These are phyloP conservation scores for Halcyon malimbica DNA, from an alignment of 2,113 vertebrate genomes.

Conservation along the genomic window DNA sequence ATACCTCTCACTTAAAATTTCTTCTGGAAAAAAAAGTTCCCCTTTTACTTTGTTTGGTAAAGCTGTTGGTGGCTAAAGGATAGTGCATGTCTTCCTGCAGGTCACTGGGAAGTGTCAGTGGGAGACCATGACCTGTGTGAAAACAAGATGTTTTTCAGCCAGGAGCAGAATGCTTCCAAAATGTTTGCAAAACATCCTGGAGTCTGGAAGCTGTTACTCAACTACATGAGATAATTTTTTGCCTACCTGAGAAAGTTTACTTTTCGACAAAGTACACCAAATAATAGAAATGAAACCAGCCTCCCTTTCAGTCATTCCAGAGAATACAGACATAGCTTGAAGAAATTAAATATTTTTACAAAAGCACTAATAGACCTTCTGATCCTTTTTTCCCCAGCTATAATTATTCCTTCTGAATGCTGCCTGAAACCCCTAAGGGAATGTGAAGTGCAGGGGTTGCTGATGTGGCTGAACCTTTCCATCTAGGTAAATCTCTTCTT, in stretches of 20 bases:
- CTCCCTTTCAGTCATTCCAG: slow-evolving; percentile 6
- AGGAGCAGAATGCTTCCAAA: neutral
- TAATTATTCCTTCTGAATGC: slow-evolving; percentile 22
- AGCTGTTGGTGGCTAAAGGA: neutral
- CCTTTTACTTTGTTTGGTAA: neutral
- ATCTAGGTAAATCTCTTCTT: slow-evolving; percentile 6
- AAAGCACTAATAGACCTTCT: slow-evolving; percentile 2
- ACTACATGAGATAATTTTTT: neutral
- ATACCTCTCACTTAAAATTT: neutral
- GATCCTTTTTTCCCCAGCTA: neutral
- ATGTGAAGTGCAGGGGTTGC: neutral
- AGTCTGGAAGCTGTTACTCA: neutral
- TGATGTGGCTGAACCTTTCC: slow-evolving; percentile 4
- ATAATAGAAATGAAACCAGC: neutral
- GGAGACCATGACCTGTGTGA: neutral
- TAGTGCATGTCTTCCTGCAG: neutral
- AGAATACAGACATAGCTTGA: neutral
- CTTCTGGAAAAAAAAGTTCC: neutral
- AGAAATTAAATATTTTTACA: neutral
- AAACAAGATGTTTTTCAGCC: neutral
- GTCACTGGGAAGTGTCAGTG: neutral
- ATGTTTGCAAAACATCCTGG: neutral
- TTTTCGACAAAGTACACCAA: neutral
- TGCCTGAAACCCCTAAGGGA: neutral
- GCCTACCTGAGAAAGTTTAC: neutral